Conservation (phyloP, 2,113 vertebrate genomes). For the Leucoraja erinaceus region DNA sequence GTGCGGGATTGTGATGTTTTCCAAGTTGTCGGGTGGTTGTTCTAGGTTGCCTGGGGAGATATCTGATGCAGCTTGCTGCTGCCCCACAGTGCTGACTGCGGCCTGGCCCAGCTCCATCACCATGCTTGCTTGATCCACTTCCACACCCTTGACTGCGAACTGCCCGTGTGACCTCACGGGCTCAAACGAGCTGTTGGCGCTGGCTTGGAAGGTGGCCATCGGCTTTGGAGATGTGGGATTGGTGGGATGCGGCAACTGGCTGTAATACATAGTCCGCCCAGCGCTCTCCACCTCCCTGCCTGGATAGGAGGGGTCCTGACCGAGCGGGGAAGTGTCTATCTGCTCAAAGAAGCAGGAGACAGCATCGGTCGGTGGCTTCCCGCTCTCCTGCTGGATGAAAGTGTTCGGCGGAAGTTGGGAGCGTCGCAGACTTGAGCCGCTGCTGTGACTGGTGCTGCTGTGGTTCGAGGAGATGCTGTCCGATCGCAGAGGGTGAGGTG, state of each 20-base stretch:
- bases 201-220: constrained; percentile 84
- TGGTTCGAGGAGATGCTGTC: constrained; percentile 80
- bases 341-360: constrained; percentile 83
- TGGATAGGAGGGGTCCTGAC: constrained; percentile 47
- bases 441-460: constrained; percentile 72
- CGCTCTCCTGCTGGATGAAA: constrained; percentile 91
- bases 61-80: constrained; percentile 41
- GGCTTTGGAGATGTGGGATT: constrained; percentile 94
- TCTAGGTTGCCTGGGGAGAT: constrained; percentile 78
- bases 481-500: constrained; percentile 53
- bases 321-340: constrained; percentile 77
- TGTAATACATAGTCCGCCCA: constrained; percentile 50
- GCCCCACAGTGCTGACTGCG: constrained; percentile 43
- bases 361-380: constrained; percentile 69
- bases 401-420: constrained; percentile 72
- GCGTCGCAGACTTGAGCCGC: constrained; percentile 52
- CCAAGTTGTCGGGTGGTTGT: constrained; percentile 90
- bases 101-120: constrained; percentile 63
- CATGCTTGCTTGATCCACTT: constrained; percentile 79
- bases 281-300: constrained; percentile 43
- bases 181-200: constrained; percentile 92
- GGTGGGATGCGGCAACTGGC: constrained; percentile 58
- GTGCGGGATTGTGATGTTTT: constrained; percentile 67
- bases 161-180: constrained; percentile 75
- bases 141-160: constrained; percentile 70